These are phyloP conservation scores for Myotis yumanensis DNA, from an alignment of 2,113 vertebrate genomes.

Conservation along the genomic window DNA sequence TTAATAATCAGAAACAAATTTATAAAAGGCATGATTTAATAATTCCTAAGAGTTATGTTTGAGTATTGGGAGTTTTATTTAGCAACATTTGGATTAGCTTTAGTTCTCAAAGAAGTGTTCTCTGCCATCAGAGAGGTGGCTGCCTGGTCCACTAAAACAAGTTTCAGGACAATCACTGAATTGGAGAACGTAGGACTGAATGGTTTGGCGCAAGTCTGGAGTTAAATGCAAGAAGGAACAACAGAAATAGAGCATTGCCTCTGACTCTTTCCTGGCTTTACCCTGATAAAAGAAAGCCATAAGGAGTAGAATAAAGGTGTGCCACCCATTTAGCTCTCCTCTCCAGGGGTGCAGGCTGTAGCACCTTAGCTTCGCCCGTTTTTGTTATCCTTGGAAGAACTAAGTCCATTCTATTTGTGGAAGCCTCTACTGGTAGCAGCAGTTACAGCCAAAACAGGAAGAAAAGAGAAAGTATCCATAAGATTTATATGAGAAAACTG, in stretches of 20 bases:
- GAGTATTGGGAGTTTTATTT: not conserved
- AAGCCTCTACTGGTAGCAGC: not conserved
- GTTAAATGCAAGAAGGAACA: not conserved
- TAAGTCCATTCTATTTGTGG: not conserved
- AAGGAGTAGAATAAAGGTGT: not conserved
- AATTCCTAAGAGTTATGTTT: not conserved
- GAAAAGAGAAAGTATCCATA: not conserved
- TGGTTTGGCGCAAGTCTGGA: not conserved
- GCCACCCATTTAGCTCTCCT: not conserved
- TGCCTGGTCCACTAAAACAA: not conserved
- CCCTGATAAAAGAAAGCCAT: not conserved
- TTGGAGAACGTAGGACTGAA: not conserved
- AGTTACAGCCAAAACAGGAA: not conserved
- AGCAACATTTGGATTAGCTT: not conserved
- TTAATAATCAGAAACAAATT: not conserved
- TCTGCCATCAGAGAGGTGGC: not conserved
- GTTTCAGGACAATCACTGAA: not conserved
- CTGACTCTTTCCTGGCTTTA: not conserved
- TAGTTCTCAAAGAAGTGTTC: not conserved
- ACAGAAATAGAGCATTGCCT: not conserved
- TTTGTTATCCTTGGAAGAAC: not conserved
- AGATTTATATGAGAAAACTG: not conserved
- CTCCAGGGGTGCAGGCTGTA: not conserved
- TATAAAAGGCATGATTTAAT: not conserved
- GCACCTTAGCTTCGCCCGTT: not conserved